These are phyloP conservation scores for Labroides dimidiatus DNA, from an alignment of 2,797 vertebrate species.

Conservation along the genomic window DNA sequence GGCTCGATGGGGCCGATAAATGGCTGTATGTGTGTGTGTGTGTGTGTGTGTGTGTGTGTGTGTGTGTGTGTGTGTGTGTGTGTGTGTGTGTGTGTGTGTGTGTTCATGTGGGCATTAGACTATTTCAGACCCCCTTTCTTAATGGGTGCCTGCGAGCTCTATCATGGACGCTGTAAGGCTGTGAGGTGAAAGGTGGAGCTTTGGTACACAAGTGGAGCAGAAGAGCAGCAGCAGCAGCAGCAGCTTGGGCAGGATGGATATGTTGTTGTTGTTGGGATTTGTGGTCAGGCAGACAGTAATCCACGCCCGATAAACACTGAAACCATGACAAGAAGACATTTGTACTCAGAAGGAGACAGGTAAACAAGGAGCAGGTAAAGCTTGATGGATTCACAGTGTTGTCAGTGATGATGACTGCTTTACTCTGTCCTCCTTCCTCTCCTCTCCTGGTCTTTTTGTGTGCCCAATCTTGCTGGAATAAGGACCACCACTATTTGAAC, in stretches of 20 bases:
- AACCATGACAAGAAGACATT: slow-evolving; percentile 10
- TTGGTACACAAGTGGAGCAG: slow-evolving; percentile 39
- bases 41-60: slow-evolving; percentile 33
- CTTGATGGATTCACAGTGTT: background rate
- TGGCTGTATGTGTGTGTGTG: slow-evolving; percentile 59
- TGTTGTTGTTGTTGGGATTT: slow-evolving; percentile 29
- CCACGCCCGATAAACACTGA: slow-evolving; percentile 28
- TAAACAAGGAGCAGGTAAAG: slow-evolving; percentile 11
- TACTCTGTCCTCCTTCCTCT: background rate
- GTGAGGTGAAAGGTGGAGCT: slow-evolving; percentile 57
- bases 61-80: too few species aligned
- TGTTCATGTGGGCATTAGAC: slow-evolving; percentile 74
- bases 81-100: slow-evolving; percentile 53
- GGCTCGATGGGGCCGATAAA: slow-evolving; percentile 79
- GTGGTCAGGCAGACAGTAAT: slow-evolving; percentile 21
- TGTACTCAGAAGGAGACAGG: slow-evolving; percentile 11
- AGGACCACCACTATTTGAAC: too few species aligned
- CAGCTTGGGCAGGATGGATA: background rate
- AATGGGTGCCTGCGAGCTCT: slow-evolving; percentile 45
- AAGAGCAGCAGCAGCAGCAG: slow-evolving; percentile 4
- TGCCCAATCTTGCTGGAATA: too few species aligned
- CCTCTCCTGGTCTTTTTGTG: too few species aligned
- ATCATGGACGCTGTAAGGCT: slow-evolving; percentile 37
- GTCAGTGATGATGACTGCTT: slow-evolving; percentile 6
- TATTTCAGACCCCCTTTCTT: slow-evolving; percentile 62